Percentiles rank a stretch among this genome's conserved stretches.
These are phyloP conservation scores for Platycercus adscitus DNA, from an alignment of 2,113 vertebrate species.

Conservation along the genomic window DNA sequence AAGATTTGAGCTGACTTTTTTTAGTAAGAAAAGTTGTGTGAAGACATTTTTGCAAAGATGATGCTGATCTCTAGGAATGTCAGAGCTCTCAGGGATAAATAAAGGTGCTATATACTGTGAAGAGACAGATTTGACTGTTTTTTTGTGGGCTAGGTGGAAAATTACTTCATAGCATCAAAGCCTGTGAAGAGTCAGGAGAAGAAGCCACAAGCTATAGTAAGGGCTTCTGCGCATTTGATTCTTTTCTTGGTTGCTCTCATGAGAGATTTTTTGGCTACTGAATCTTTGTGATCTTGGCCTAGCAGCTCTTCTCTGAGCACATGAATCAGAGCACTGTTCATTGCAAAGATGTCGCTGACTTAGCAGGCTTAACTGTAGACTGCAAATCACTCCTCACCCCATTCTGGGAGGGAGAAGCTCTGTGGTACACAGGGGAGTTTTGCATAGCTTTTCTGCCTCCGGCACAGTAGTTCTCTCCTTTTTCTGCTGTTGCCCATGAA, in stretches of 20 bases:
- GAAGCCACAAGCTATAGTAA: neutral
- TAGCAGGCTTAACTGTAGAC: neutral
- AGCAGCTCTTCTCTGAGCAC: neutral
- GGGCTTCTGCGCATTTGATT: neutral
- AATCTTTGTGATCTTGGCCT: neutral
- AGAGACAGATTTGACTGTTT: neutral
- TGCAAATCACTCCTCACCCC: neutral
- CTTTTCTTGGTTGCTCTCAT: neutral
- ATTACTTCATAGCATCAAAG: neutral
- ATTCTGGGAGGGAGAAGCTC: neutral
- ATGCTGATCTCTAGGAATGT: constrained; percentile 15
- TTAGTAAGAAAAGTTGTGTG: neutral
- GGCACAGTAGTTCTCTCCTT: neutral
- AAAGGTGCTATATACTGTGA: constrained; percentile 48
- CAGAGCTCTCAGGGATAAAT: constrained; percentile 61
- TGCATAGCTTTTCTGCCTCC: neutral
- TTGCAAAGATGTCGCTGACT: neutral
- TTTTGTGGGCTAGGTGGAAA: neutral
- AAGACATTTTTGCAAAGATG: neutral
- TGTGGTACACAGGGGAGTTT: neutral
- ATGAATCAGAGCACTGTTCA: neutral
- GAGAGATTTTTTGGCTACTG: neutral
- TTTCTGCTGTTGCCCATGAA: neutral
- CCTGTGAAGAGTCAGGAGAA: neutral
- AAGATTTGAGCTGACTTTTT: neutral